Evolutionary conservation across 2,888 invertebrate species (phyloP).

Genomic region (Sepioteuthis lessoniana): DNA sequence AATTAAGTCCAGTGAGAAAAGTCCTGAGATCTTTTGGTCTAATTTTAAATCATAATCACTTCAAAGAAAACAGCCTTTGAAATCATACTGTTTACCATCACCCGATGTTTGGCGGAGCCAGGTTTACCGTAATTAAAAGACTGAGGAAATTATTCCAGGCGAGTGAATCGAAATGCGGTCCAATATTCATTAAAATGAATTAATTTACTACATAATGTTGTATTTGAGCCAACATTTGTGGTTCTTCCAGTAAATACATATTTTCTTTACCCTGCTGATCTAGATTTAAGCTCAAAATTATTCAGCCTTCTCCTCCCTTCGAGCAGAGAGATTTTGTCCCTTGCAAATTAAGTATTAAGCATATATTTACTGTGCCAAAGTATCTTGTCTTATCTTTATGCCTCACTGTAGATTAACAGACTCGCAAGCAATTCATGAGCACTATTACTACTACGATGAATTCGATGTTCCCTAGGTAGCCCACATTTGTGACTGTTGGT

Average conservation of each 20-base stretch:
- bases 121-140: not conserved
- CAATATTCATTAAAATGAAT: constrained; percentile 4
- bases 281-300: not conserved
- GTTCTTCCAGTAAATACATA: not conserved
- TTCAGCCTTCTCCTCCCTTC: not conserved
- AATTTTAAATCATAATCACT: not conserved
- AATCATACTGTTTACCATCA: not conserved
- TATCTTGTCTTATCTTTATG: too few relatives aligned
- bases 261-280: not conserved
- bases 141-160: not conserved
- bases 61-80: not conserved
- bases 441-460: too few relatives aligned
- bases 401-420: too few relatives aligned
- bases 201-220: not conserved
- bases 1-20: too few relatives aligned
- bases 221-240: not conserved
- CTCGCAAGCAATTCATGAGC: too few relatives aligned
- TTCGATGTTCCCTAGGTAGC: too few relatives aligned
- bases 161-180: not conserved
- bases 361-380: too few relatives aligned
- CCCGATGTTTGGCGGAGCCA: not conserved
- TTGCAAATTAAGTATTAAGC: not conserved
- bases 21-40: not conserved
- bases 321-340: not conserved
- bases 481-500: too few relatives aligned